Evolutionary conservation across 2,888 invertebrate genomes (phyloP).

Genomic region (Cryptops parisi): DNA sequence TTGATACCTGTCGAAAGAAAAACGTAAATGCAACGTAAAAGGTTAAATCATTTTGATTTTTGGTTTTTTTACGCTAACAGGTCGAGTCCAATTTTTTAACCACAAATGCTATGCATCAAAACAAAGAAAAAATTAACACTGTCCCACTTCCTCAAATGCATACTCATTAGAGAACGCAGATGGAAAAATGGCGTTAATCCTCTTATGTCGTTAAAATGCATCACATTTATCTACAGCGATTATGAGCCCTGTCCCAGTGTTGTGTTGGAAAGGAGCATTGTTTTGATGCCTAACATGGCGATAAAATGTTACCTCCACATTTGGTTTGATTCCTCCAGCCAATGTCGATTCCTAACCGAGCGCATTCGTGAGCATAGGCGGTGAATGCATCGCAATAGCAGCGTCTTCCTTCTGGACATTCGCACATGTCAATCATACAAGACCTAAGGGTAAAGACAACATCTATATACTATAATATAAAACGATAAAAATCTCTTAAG

Average conservation of each 20-base stretch:
- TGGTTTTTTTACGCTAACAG: too few species aligned
- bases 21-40: background rate
- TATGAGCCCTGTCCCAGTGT: too few species aligned
- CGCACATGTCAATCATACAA: constrained; percentile 75
- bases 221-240: too few species aligned
- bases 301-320: constrained; percentile 40
- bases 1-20: constrained; percentile 2
- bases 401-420: constrained; percentile 54
- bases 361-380: constrained; percentile 78
- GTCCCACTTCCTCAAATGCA: too few species aligned
- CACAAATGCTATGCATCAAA: too few species aligned
- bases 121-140: too few species aligned
- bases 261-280: too few species aligned
- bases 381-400: constrained; percentile 83
- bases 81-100: too few species aligned
- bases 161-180: too few species aligned
- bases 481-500: background rate
- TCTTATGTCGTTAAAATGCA: too few species aligned
- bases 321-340: constrained; percentile 57
- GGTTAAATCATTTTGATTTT: background rate
- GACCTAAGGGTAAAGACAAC: constrained; percentile 37
- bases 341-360: constrained; percentile 52
- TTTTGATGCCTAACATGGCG: too few species aligned
- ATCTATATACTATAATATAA: background rate
- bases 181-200: too few species aligned